Evolutionary conservation across 2,113 vertebrate genomes (phyloP), one percentile per base, ranked within the genome.

Genomic region (Callorhinus ursinus): DNA sequence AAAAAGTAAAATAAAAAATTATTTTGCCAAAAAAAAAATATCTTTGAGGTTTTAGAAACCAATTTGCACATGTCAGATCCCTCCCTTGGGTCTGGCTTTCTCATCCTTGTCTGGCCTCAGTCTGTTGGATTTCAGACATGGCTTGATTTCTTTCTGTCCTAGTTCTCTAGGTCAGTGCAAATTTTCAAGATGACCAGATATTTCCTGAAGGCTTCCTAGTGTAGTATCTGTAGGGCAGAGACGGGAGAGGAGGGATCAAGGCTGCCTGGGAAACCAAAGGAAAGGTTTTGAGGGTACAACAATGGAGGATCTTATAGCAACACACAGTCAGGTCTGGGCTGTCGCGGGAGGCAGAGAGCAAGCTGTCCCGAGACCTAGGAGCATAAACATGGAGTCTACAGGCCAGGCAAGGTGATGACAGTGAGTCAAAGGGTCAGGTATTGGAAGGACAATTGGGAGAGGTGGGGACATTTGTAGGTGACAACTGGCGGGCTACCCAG

Each of bases 121-220:
- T 59, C 69, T 96, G 76, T 0, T 79, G 28, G 69, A 76, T 84
- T 94, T 92, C 88, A 98, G 93, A 77, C 33, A 61, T 8, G 15
- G 51, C 84, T 86, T 71, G 51, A 71, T 88, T 94, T 88, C 72
- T 91, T 88, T 95, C 55, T 96, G 63, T 80, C 57, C 39, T 22
- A 55, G 53, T 87, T 95, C 74, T 92, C 42, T 80, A 84, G 49
- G 79, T 92, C 83, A 95, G 39, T 16, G 63, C 15, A 69, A 79
- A 63, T 63, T 93, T 96, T 71, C 69, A 87, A 98, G 83, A 57
- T 67, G 55, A 96, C 81, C n/a, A 72, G 76, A 67, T 92, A 82
- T 96, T 95, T 95, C 81, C 92, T 92, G 14, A 26, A 76, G 49
- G 53, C 33, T 81, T 95, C 80, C 87, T 63, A 77, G 59, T 71